Base-by-base conservation (phyloP, 2,113 vertebrate genomes). In the Neoarius graeffei region DNA sequence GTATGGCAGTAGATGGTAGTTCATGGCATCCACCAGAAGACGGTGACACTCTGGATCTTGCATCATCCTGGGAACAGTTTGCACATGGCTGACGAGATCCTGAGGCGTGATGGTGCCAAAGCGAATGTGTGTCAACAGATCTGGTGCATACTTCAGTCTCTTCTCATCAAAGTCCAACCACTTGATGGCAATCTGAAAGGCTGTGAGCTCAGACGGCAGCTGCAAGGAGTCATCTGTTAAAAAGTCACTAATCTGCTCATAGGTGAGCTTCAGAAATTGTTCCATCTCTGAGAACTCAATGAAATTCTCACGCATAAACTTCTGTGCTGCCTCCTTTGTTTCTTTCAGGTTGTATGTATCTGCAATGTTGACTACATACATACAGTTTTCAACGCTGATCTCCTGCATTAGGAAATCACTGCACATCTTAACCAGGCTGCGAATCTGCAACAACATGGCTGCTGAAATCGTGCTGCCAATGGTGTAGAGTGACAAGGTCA, bases 91-190 rank as follows among this genome's bases (percentile, higher is more conserved):
- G 84, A 99, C 98, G 88, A 99, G 94, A 90, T 99, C 98, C 94
- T 98, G 98, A 17, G 98, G 97, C 19, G 97, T 97, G 93, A 99
- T 99, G 30, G 98, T 99, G 88, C 98, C 97, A 81, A 99, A 99
- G 84, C 98, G 97, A 91, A 99, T 97, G 90, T 96, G 96, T 91
- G 96, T 96, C 88, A 99, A 94, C 77, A 99, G 97, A 88, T 96
- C 97, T 0, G 98, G 95, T 0, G 98, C 97, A 13, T 98, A 97
- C 91, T 98, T 99, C 71, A 98, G 92, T 95, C 98, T 96, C 94
- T 99, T 99, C 96, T 97, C 96, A 89, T 99, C 98, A 90, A 97
- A 98, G 95, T 99, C 98, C 92, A 99, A 94, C 98, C 98, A 99
- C 92, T 97, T 99, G 94, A 98, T 97, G 90, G 97, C 97, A 76